Percentiles rank a stretch among this genome's conserved stretches.
Evolutionary conservation across 2,113 vertebrate genomes (phyloP).

Genomic region (Vireo altiloquus): DNA sequence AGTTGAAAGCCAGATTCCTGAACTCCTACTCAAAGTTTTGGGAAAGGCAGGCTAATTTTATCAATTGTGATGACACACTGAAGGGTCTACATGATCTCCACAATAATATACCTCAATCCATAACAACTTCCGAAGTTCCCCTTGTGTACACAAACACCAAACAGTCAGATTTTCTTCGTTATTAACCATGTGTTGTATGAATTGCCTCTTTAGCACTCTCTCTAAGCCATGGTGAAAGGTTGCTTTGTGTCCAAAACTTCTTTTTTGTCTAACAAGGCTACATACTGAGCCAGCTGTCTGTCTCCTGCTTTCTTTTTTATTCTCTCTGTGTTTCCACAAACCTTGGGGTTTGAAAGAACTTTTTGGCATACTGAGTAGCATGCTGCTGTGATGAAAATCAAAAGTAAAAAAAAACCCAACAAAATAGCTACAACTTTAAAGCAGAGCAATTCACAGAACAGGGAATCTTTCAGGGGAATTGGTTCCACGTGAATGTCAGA

Average conservation of each 20-base stretch:
- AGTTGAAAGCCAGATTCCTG: background rate
- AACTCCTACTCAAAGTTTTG: background rate
- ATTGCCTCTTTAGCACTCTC: background rate
- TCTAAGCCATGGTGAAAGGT: constrained; percentile 17
- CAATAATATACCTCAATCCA: background rate
- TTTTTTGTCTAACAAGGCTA: constrained; percentile 43
- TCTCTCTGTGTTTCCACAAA: constrained; percentile 40
- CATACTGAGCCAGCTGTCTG: constrained; percentile 35
- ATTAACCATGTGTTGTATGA: constrained; percentile 11
- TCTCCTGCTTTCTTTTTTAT: constrained; percentile 23
- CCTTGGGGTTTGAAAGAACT: constrained; percentile 21
- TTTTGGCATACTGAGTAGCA: constrained; percentile 32
- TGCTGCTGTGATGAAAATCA: constrained; percentile 51
- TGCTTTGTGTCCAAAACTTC: constrained; percentile 25
- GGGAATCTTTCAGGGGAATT: constrained; percentile 41
- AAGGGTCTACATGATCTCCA: background rate
- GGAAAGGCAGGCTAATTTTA: background rate
- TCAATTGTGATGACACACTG: background rate
- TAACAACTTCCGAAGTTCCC: background rate
- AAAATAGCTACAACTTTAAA: background rate
- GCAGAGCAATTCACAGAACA: constrained; percentile 15
- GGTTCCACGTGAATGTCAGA: constrained; percentile 3
- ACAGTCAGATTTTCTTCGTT: background rate
- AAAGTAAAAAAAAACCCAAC: background rate
- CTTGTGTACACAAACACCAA: background rate